Evolutionary conservation across 2,113 vertebrate species (phyloP).

Genomic region (Lucifuga dentata): DNA sequence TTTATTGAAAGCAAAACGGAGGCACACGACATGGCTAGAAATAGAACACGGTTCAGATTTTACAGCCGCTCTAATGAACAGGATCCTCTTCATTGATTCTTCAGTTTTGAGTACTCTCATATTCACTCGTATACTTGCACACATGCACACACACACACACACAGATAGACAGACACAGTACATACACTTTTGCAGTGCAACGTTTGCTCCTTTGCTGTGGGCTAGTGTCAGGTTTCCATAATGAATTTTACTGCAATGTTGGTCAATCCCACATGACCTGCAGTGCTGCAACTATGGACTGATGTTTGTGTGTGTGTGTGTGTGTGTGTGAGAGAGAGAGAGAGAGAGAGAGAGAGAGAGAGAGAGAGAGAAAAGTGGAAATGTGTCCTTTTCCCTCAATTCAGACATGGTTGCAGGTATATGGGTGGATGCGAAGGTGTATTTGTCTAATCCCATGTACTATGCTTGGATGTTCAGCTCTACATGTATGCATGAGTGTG

Average conservation of each 20-base stretch:
- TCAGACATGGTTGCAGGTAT: background rate
- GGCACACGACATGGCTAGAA: background rate
- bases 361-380: background rate
- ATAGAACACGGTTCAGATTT: conserved; percentile 25
- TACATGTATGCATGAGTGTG: conserved; percentile 12
- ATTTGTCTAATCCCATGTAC: background rate
- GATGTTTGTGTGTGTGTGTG: background rate
- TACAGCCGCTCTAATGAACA: conserved; percentile 62
- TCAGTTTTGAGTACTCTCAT: conserved; percentile 21
- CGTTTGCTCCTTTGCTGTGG: conserved; percentile 53
- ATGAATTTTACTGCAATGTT: conserved; percentile 62
- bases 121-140: conserved; percentile 28
- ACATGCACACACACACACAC: background rate
- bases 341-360: background rate
- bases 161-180: conserved; percentile 34
- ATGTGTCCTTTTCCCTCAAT: background rate
- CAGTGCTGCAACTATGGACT: conserved; percentile 34
- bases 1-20: conserved; percentile 3
- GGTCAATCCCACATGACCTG: conserved; percentile 60
- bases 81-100: conserved; percentile 59
- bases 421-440: background rate
- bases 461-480: conserved; percentile 21
- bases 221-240: conserved; percentile 69
- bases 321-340: background rate
- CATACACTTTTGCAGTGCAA: conserved; percentile 40